Evolutionary conservation across 2,888 invertebrate genomes (phyloP).

Genomic region (Drosophila stalkeri): DNA sequence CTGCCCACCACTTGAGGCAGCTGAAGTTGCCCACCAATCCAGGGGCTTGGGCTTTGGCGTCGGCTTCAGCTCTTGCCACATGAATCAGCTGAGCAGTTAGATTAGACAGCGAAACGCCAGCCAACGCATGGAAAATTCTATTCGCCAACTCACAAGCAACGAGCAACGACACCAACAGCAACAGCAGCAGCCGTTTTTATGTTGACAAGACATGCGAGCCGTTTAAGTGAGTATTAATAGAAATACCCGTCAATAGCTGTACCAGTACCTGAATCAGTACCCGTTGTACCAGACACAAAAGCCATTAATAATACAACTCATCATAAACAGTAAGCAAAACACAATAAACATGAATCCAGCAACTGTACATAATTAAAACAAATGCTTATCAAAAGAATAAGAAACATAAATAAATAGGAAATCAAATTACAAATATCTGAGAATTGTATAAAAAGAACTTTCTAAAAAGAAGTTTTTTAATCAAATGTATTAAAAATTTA

Average conservation of each 20-base stretch:
- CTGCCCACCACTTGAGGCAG: constrained; percentile 64
- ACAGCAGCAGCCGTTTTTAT: constrained; percentile 27
- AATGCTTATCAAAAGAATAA: constrained; percentile 30
- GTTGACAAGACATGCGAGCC: constrained; percentile 63
- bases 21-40: constrained; percentile 14
- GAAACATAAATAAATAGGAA: background rate
- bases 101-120: constrained; percentile 59
- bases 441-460: background rate
- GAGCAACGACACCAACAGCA: background rate
- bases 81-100: constrained; percentile 52
- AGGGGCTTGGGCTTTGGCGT: constrained; percentile 7
- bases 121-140: constrained; percentile 63
- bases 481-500: background rate
- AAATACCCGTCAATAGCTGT: constrained; percentile 48
- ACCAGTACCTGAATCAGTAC: constrained; percentile 15
- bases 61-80: constrained; percentile 43
- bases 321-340: constrained; percentile 25
- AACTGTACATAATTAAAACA: constrained; percentile 54
- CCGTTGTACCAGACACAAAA: constrained; percentile 54
- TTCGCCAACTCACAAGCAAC: constrained; percentile 44
- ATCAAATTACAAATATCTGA: background rate
- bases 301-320: constrained; percentile 55
- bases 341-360: constrained; percentile 35
- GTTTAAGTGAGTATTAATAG: constrained; percentile 60
- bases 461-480: background rate